Base-by-base conservation (phyloP, 2,888 invertebrate species). In the Cecidostiba fungosa region DNA sequence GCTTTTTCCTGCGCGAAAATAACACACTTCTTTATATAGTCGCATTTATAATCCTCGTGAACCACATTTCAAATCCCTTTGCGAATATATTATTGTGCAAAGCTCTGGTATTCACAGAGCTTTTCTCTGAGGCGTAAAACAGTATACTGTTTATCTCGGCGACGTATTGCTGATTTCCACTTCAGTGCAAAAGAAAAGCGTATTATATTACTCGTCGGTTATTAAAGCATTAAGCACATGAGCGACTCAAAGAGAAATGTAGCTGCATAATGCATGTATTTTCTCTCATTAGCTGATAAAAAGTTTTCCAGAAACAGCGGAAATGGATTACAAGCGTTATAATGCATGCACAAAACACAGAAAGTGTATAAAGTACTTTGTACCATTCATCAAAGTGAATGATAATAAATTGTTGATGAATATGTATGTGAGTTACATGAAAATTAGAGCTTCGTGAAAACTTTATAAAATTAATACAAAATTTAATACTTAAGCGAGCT, bases 211-310 rank as follows among this genome's bases (percentile, higher is more conserved):
- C 19, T 2, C 12, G 23, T 19, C 59, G 8, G n/a, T 3, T 26
- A 26, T 66, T 29, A 14, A n/a, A n/a, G 54, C 29, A n/a, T 29
- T 29, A 29, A 3, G 23, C 12, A 66, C 29, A 66, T 66, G 29
- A 3, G 29, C 26, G 3, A 26, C 39, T 72, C 14, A 39, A 47
- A 29, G 73, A 47, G 73, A 47, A 50, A 16, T 47, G 29, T 8
- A 47, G 26, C 26, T 74, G 4, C 47, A 36, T n/a, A n/a, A n/a
- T n/a, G 1, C n/a, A 5, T 23, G n/a, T 36, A 36, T 77, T 47
- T 59, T 23, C 39, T n/a, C 77, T 77, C 39, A 59, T 62, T 77
- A 39, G 23, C 36, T 4, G 59, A 39, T 77, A 59, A 62, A 77
- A 77, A 62, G 14, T 59, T 54, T 32, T 12, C 14, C 62, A 1